phyloP scores from a whole-genome alignment of 2,113 vertebrate species.

The Percina caprodes region DNA sequence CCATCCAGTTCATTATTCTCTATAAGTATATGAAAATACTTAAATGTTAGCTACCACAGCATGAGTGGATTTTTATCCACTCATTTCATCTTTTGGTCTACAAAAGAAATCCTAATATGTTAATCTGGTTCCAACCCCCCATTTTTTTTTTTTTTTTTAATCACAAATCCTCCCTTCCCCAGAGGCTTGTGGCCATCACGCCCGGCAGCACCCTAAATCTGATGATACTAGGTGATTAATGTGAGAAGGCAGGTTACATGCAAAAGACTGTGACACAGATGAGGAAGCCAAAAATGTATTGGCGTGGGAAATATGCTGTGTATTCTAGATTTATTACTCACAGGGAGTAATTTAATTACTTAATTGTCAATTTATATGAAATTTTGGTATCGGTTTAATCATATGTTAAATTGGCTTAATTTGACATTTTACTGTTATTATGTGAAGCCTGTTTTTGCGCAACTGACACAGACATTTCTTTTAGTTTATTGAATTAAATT shows the following conservation, averaged over 20 bases:
- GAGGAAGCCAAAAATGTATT: background rate
- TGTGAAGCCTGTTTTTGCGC: too few species aligned
- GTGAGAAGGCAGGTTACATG: background rate
- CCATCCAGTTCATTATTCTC: background rate
- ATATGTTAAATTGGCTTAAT: background rate
- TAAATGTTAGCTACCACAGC: background rate
- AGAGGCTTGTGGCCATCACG: background rate
- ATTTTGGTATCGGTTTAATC: background rate
- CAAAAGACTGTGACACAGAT: background rate
- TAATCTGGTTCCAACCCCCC: background rate
- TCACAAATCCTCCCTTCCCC: background rate
- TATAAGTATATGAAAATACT: background rate
- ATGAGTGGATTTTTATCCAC: too few species aligned
- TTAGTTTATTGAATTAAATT: too few species aligned
- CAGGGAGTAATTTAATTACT: background rate
- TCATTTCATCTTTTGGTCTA: background rate
- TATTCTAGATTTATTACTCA: background rate
- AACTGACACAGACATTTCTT: too few species aligned
- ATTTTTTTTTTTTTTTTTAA: too few species aligned
- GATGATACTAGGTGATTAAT: background rate
- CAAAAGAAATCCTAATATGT: background rate
- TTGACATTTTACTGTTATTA: background rate
- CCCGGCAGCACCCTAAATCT: background rate
- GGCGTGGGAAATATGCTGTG: background rate
- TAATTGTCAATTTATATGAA: background rate